Percentiles rank a stretch among this genome's conserved stretches.
Conservation (phyloP, 2,797 vertebrate genomes). For the Scomberomorus guttatus region DNA sequence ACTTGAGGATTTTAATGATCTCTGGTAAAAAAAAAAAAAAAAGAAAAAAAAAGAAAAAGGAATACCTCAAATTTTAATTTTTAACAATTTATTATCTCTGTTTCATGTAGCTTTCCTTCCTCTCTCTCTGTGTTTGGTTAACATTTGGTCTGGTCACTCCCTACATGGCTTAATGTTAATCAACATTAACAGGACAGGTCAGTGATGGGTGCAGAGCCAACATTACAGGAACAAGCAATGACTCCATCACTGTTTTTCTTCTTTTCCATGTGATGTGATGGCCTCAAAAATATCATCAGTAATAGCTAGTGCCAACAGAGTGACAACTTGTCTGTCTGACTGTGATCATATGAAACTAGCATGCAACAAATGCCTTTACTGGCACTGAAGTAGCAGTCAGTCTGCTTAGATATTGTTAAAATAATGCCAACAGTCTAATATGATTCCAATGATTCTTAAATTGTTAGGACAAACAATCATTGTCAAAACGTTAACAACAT, state of each 20-base stretch:
- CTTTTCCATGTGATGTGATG: constrained; percentile 17
- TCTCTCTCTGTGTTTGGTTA: constrained; percentile 10
- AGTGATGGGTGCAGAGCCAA: constrained; percentile 55
- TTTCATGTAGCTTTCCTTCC: not conserved
- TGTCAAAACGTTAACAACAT: too few relatives aligned
- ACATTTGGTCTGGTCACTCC: constrained; percentile 44
- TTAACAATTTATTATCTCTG: not conserved
- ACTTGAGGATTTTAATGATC: not conserved
- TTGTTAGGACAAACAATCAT: too few relatives aligned
- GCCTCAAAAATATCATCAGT: constrained; percentile 11
- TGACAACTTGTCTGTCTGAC: not conserved
- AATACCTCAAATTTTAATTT: not conserved
- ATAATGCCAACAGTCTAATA: too few relatives aligned
- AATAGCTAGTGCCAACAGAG: constrained; percentile 4
- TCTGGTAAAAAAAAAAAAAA: too few relatives aligned
- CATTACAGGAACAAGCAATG: constrained; percentile 49
- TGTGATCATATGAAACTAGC: not conserved
- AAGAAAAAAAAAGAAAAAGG: not conserved
- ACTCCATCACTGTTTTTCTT: constrained; percentile 28
- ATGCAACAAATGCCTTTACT: not conserved
- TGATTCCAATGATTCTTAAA: too few relatives aligned
- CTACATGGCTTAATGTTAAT: constrained; percentile 67
- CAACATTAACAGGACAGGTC: constrained; percentile 35
- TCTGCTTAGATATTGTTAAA: too few relatives aligned
- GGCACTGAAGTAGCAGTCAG: not conserved